Evolutionary conservation across 2,888 invertebrate genomes (phyloP), one percentile per base, ranked within the genome.

Genomic region (Plagodis dolabraria): DNA sequence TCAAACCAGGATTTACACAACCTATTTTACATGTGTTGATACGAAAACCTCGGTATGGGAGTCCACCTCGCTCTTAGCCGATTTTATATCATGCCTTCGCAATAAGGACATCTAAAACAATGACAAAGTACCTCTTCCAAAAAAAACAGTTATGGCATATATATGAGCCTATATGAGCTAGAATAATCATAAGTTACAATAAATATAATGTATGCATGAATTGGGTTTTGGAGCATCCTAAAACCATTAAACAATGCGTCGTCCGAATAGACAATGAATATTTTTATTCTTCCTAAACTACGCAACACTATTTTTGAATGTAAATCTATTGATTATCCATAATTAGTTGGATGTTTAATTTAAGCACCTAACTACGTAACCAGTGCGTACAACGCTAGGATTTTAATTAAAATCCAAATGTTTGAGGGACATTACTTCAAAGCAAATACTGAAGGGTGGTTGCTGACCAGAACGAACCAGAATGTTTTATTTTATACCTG

Each of bases 251-350:
- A 42, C 34, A 33, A 44, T 47, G 34, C 36, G 9, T 33, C 12
- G n/a, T 44, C 46, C 11, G 42, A 12, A 47, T 51, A n/a, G 43
- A 49, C 36, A 62, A 54, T 57, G 46, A 33, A 38, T 8, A 36
- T 53, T 40, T 47, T 47, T 45, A 57, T 44, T 45, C n/a, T 48
- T 11, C 8, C 12, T 60, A 43, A 47, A 51, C 55, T 48, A 42
- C 4, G 40, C 11, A 22, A 7, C 10, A 52, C 48, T 40, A 51
- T 46, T 55, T 60, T 49, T 56, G 55, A 60, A 60, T 60, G 11
- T 46, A 49, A 60, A 61, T 61, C 33, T 9, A 38, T n/a, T 57
- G 47, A 57, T 61, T 57, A 57, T 9, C 44, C 49, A 34, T 56
- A 9, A 11, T 9, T 6, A 38, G 9, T 22, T 22, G 4, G 22